Evolutionary conservation across 2,888 invertebrate species (phyloP), one percentile per base, ranked within the genome.

Genomic region (Aphidoletes aphidimyza): DNA sequence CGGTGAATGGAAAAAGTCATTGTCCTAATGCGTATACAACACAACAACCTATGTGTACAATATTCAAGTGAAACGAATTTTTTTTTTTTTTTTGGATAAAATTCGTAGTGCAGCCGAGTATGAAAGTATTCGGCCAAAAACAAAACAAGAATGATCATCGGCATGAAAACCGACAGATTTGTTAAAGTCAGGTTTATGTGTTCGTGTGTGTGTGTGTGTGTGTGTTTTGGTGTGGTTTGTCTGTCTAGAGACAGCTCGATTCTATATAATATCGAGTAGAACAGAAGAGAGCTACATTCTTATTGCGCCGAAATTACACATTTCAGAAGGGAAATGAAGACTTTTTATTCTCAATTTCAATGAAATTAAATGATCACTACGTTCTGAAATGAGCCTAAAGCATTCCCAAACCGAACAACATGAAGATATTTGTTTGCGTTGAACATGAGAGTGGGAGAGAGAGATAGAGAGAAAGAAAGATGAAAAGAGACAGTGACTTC

Each of bases 61-160:
- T n/a, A 69, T 69, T 69, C 69, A 34, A 69, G 69, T 69, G 69
- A 69, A 69, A 34, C 34, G 30, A 69, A n/a, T n/a, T n/a, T n/a
- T n/a, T n/a, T n/a, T n/a, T n/a, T n/a, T n/a, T n/a, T n/a, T 69
- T 26, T 69, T 69, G 8, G 2, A 69, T 34, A 17, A 19, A 17
- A 19, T 19, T 69, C 69, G 69, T 69, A 30, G 26, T 69, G 69
- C 69, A 69, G n/a, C 26, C 8, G 69, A 69, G 69, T 30, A 69
- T 69, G 69, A 69, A 69, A 69, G 2, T 47, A 19, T 30, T 30
- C 69, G 14, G 9, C 69, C 69, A 3, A 69, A 69, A 69, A 3
- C 26, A 54, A 47, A 6, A 19, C 9, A 17, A 47, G 47, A 47
- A 19, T 14, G 47, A 47, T n/a, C n/a, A n/a, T n/a, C n/a, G n/a